These are phyloP conservation scores for Betta splendens DNA, from an alignment of 2,797 vertebrate species.

Conservation along the genomic window DNA sequence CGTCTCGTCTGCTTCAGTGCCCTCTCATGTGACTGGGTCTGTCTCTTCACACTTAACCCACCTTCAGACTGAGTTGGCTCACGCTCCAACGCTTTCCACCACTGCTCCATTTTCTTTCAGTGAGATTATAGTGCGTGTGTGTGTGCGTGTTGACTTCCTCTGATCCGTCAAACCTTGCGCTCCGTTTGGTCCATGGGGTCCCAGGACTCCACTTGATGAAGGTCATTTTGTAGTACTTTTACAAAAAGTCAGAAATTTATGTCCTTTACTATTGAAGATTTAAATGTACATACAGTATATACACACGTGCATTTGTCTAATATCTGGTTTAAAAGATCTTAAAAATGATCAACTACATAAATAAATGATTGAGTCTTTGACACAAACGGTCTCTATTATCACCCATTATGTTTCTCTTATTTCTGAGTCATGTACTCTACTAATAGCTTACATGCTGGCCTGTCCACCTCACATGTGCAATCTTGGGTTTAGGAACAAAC, in stretches of 20 bases:
- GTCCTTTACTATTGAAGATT: neutral
- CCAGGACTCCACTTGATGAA: conserved; percentile 3
- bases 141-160: conserved; percentile 40
- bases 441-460: conserved; percentile 20
- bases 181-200: conserved; percentile 24
- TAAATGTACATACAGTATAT: too few relatives aligned
- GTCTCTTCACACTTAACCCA: conserved; percentile 40
- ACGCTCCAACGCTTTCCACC: conserved; percentile 39
- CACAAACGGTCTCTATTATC: too few relatives aligned
- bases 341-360: too few relatives aligned
- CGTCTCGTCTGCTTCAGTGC: conserved; percentile 28
- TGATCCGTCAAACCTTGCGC: conserved; percentile 44
- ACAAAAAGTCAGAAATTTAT: neutral
- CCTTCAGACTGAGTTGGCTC: conserved; percentile 30
- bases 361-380: too few relatives aligned
- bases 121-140: conserved; percentile 26
- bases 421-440: too few relatives aligned
- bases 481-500: neutral
- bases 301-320: too few relatives aligned
- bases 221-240: neutral
- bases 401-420: neutral
- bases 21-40: conserved; percentile 45
- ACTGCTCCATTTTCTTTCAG: conserved; percentile 26
- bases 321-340: too few relatives aligned
- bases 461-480: neutral